Evolutionary conservation across 2,888 invertebrate species (phyloP).

Genomic region (Drosophila paranaensis): DNA sequence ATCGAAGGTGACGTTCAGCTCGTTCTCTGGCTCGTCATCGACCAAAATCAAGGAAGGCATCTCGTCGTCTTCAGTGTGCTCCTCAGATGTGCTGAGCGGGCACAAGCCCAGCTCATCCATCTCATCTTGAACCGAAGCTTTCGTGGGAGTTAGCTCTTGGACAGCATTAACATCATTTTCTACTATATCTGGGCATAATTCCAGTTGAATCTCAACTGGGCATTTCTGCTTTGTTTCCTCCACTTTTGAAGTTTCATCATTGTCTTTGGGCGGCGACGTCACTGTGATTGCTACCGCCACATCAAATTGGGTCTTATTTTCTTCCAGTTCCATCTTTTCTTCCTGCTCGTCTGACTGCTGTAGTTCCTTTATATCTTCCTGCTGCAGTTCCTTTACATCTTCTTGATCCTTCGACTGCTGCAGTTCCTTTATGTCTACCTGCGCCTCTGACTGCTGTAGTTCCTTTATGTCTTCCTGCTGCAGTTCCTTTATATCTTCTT

Average conservation of each 20-base stretch:
- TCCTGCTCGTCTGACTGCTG: background rate
- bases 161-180: background rate
- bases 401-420: background rate
- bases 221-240: background rate
- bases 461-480: background rate
- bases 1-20: slow-evolving; percentile 28
- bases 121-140: slow-evolving; percentile 13
- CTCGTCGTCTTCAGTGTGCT: slow-evolving; percentile 48
- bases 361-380: background rate
- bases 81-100: slow-evolving; percentile 40
- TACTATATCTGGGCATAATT: background rate
- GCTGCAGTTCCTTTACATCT: background rate
- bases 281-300: background rate
- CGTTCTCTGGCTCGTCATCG: slow-evolving; percentile 47
- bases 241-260: too few relatives aligned
- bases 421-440: background rate
- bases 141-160: background rate
- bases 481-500: too few relatives aligned
- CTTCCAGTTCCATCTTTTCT: background rate
- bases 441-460: background rate
- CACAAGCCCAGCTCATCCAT: slow-evolving; percentile 68
- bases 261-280: background rate
- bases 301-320: background rate
- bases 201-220: background rate
- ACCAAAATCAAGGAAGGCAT: slow-evolving; percentile 69